A percentile compares a stretch with the other conserved stretches of the same genome.
These are phyloP conservation scores for Anseranas semipalmata DNA, from an alignment of 2,113 vertebrate genomes.

Conservation along the genomic window DNA sequence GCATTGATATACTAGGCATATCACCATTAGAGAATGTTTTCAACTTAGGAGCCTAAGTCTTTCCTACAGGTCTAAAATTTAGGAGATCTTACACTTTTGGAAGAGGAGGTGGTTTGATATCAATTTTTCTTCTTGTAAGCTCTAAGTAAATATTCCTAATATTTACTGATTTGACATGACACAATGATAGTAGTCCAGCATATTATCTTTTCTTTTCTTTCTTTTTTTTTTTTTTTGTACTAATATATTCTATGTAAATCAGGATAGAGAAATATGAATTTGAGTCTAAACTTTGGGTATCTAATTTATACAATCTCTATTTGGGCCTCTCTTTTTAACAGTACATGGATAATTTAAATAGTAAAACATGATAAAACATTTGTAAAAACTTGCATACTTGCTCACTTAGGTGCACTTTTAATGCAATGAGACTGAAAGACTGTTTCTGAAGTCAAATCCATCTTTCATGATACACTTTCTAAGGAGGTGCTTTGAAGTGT, in stretches of 20 bases:
- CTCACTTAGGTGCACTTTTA: background rate
- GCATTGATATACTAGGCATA: rapidly evolving
- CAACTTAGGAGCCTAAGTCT: background rate
- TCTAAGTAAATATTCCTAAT: background rate
- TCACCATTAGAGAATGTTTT: background rate
- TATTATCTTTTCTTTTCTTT: background rate
- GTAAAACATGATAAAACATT: background rate
- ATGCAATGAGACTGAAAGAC: background rate
- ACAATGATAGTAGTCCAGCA: background rate
- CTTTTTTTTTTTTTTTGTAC: background rate
- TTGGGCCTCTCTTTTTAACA: background rate
- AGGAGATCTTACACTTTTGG: background rate
- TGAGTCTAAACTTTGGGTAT: background rate
- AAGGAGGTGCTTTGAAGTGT: background rate
- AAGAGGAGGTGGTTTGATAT: background rate
- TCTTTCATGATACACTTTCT: background rate
- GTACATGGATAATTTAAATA: background rate
- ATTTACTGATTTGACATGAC: background rate
- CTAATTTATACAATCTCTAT: background rate
- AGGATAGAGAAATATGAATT: background rate
- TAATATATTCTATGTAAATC: background rate
- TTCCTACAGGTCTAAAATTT: background rate
- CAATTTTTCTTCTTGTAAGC: background rate
- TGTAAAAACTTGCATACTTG: background rate
- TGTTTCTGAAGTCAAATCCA: background rate